These are phyloP conservation scores for Anas platyrhynchos DNA, from an alignment of 2,113 vertebrate genomes.

Conservation along the genomic window DNA sequence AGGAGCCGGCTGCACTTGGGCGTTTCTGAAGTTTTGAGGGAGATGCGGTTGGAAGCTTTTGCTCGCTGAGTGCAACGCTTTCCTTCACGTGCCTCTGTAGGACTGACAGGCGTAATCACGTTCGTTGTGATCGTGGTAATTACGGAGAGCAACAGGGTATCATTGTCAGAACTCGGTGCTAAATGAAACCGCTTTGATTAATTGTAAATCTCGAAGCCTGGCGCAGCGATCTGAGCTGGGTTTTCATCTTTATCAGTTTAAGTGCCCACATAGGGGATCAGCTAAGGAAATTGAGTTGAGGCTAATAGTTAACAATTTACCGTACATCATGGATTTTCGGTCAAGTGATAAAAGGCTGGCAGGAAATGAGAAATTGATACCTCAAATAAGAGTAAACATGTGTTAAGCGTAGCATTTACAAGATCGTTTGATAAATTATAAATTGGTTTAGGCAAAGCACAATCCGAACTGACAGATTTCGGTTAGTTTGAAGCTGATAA, in stretches of 20 bases:
- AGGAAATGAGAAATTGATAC: slow-evolving; percentile 70
- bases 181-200: slow-evolving; percentile 44
- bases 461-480: neutral
- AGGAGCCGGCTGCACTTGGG: neutral
- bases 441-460: slow-evolving; percentile 47
- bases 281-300: slow-evolving; percentile 62
- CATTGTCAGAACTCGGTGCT: slow-evolving; percentile 24
- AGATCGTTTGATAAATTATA: slow-evolving; percentile 63
- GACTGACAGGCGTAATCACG: neutral
- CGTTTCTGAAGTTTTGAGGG: neutral
- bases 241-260: slow-evolving; percentile 46
- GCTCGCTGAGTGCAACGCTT: neutral
- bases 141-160: slow-evolving; percentile 14
- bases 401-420: slow-evolving; percentile 53
- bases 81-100: neutral
- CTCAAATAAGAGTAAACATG: slow-evolving; percentile 45
- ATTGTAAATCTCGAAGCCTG: slow-evolving; percentile 6
- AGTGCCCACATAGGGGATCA: slow-evolving; percentile 31
- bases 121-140: neutral
- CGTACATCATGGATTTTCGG: slow-evolving; percentile 54
- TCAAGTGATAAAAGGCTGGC: slow-evolving; percentile 64
- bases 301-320: slow-evolving; percentile 66
- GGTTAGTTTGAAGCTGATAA: slow-evolving; percentile 17
- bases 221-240: slow-evolving; percentile 20
- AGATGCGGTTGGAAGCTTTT: neutral